These are phyloP conservation scores for Noctua fimbriata DNA, from an alignment of 2,888 invertebrate species.

Conservation along the genomic window DNA sequence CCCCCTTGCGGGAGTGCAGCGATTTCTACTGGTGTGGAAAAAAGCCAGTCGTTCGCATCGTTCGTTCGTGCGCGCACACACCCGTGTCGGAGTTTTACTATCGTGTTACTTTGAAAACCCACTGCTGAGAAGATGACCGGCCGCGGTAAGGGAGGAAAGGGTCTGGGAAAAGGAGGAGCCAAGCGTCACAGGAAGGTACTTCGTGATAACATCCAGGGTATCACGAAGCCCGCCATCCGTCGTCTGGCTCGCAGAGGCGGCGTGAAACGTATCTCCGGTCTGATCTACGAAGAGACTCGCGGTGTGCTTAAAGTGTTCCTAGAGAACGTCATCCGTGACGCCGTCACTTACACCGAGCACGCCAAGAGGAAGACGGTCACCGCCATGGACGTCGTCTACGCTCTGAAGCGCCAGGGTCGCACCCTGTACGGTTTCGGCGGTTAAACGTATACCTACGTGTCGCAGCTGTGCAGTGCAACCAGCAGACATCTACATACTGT, in stretches of 20 bases:
- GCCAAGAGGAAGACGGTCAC: conserved; percentile 95
- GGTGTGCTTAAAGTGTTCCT: conserved; percentile 91
- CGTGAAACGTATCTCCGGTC: conserved; percentile 92
- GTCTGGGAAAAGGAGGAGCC: conserved; percentile 93
- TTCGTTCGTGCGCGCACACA: conserved; percentile 6
- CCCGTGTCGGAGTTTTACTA: background rate
- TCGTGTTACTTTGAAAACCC: background rate
- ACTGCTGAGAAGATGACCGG: conserved; percentile 91
- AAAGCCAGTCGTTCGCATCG: conserved; percentile 3
- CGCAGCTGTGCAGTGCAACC: background rate
- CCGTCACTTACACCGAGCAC: conserved; percentile 90
- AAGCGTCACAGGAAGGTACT: conserved; percentile 93
- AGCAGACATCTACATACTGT: conserved; percentile 6
- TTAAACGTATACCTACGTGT: conserved; percentile 4
- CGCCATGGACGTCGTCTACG: conserved; percentile 95
- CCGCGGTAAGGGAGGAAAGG: conserved; percentile 93
- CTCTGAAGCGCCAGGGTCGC: conserved; percentile 92
- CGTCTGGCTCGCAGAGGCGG: conserved; percentile 84
- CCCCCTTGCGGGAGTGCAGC: no score
- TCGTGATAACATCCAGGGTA: conserved; percentile 88
- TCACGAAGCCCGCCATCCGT: conserved; percentile 93
- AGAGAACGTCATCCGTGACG: conserved; percentile 84
- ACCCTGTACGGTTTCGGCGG: conserved; percentile 33
- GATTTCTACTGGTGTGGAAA: accelerated
- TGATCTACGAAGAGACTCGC: conserved; percentile 94